Base-by-base conservation (phyloP, 2,888 invertebrate genomes). In the Aleiodes testaceus region DNA sequence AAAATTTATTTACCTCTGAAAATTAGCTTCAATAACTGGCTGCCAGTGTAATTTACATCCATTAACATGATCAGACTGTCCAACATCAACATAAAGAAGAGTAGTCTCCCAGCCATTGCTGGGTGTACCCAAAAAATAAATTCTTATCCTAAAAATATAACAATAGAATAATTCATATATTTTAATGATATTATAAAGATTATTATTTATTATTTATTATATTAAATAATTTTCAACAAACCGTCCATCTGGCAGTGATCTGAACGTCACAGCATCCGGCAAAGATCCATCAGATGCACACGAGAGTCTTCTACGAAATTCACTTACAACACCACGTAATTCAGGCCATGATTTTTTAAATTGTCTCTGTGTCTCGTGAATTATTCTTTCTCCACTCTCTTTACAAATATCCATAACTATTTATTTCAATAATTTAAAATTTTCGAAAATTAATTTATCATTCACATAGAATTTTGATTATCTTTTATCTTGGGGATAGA, bases 31-130 rank as follows among this genome's bases (percentile, higher is more conserved):
- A 73, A 97, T 91, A 22, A 96, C 90, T 2, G 93, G 92, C 79
- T 94, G 93, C 95, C 96, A 96, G 71, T 92, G 92, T 74, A 95
- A 88, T 78, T 92, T 92, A 84, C 79, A 88, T 74, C 88, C 90
- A 76, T 88, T 91, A 7, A 91, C 88, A 75, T 91, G 90, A 74
- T 89, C 88, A n/a, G 89, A 89, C 70, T 90, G 89, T 59, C 92
- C 91, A n/a, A 97, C 91, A 86, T 97, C 97, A 0, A 94, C 93
- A 82, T 94, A 97, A 0, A 97, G 88, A 11, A 97, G 88, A 0
- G 97, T 97, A 2, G 95, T 95, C 87, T 97, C 97, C 92, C 96
- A 95, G 14, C 95, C 94, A 81, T 95, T 95, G 65, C 93, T 93
- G 0, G 95, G 95, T 20, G 95, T 94, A 79, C 96, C 94, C 74